These are phyloP conservation scores for Leptarthrus brevirostris DNA, from an alignment of 2,888 invertebrate species.

Conservation along the genomic window DNA sequence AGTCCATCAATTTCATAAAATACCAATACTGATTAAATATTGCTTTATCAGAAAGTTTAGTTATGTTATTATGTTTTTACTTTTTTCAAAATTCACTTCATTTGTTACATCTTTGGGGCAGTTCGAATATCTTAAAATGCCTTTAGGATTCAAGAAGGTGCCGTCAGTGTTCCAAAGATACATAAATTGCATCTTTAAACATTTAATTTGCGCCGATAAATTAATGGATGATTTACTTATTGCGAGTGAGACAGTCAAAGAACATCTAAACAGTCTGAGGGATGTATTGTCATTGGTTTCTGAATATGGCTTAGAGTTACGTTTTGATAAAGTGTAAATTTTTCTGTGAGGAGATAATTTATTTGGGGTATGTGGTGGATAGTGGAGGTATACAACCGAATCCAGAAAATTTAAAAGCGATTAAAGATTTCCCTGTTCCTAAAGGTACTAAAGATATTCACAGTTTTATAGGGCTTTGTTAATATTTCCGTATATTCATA, in stretches of 20 bases:
- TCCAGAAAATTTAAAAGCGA: slow-evolving; percentile 46
- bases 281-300: slow-evolving; percentile 33
- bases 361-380: slow-evolving; percentile 34
- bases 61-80: too few species aligned
- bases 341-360: slow-evolving; percentile 42
- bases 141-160: too few species aligned
- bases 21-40: too few species aligned
- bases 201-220: neutral
- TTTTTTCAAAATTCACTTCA: too few species aligned
- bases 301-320: neutral
- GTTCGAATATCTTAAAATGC: too few species aligned
- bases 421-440: slow-evolving; percentile 51
- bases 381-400: slow-evolving; percentile 43
- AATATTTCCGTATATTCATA: slow-evolving; percentile 57
- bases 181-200: too few species aligned
- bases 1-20: too few species aligned
- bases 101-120: too few species aligned
- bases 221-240: slow-evolving; percentile 55
- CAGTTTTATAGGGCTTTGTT: slow-evolving; percentile 52
- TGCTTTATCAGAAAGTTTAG: too few species aligned
- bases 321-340: slow-evolving; percentile 49
- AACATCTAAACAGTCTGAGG: slow-evolving; percentile 48
- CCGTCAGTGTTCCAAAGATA: too few species aligned
- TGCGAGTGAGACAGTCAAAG: slow-evolving; percentile 43
- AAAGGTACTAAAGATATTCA: slow-evolving; percentile 55